Base-by-base conservation (phyloP, 2,113 vertebrate genomes). In the Phylloscopus trochilus region DNA sequence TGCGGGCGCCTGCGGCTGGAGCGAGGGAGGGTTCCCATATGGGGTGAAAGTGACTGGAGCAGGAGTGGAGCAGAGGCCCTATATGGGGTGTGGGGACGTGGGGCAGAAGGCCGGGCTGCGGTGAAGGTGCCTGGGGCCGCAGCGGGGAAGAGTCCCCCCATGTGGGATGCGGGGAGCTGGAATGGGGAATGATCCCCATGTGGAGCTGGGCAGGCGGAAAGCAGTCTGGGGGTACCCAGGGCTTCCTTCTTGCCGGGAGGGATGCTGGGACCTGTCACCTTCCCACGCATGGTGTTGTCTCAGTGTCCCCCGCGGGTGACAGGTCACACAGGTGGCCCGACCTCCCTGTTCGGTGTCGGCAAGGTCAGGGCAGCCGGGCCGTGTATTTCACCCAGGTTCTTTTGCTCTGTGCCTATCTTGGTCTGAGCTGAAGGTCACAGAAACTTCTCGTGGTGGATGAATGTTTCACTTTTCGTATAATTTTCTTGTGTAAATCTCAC, bases 11-110 rank as follows among this genome's bases (percentile, higher is more conserved):
- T 12, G 58, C 3, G 21, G 6, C 31, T 28, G 44, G 5, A 20
- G 6, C 5, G 14, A 37, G 28, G 23, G 16, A 15, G 10, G 23
- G 31, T 5, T 21, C 13, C 4, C 4, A 1, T 13, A 27, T 13
- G 37, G 49, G 22, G 7, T n/a, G 30, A 5, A 18, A 11, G 11
- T 6, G 37, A 3, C 5, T 3, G 52, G 59, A 35, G 27, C 64
- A 22, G 39, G 6, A 9, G 31, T 16, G 44, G 4, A 30, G 31
- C 39, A 18, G 47, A 28, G 49, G 53, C 37, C 37, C 11, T 1
- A 0, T 51, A 33, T 16, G 52, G 31, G 10, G 15, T 39, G 51
- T 9, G 15, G 21, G 20, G 15, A 4, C 6, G 14, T 60, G 35
- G 28, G 22, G 47, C 7, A 3, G 21, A 22, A 77, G 72, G 83